Conservation (phyloP, 2,113 vertebrate species). For the Phyllostomus discolor region DNA sequence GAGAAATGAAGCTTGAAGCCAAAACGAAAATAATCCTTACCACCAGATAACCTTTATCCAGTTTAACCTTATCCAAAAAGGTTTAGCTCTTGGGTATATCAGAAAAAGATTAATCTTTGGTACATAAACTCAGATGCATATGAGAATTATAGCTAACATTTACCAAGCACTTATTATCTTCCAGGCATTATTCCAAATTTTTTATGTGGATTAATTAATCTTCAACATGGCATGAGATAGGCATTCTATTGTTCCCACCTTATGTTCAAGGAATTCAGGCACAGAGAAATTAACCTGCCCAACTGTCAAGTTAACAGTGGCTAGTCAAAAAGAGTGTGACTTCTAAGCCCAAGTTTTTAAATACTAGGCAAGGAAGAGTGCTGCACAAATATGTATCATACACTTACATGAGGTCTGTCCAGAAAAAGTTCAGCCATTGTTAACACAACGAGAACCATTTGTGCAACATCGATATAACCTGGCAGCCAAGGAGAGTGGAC, state of each 20-base stretch:
- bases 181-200: neutral
- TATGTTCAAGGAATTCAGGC: neutral
- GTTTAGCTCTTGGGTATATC: neutral
- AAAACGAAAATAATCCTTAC: neutral
- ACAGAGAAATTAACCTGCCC: neutral
- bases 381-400: neutral
- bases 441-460: too few species aligned
- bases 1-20: neutral
- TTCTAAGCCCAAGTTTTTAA: neutral
- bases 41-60: neutral
- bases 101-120: neutral
- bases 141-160: neutral
- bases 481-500: too few species aligned
- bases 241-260: neutral
- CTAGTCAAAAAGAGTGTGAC: neutral
- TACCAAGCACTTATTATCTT: neutral
- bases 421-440: too few species aligned
- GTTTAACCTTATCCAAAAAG: neutral
- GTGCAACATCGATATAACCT: too few species aligned
- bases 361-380: neutral
- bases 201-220: neutral
- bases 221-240: neutral
- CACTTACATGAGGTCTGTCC: neutral
- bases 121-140: neutral
- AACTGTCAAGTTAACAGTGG: constrained; percentile 7